Evolutionary conservation across 2,113 vertebrate species (phyloP).

Genomic region (Cinclus cinclus): DNA sequence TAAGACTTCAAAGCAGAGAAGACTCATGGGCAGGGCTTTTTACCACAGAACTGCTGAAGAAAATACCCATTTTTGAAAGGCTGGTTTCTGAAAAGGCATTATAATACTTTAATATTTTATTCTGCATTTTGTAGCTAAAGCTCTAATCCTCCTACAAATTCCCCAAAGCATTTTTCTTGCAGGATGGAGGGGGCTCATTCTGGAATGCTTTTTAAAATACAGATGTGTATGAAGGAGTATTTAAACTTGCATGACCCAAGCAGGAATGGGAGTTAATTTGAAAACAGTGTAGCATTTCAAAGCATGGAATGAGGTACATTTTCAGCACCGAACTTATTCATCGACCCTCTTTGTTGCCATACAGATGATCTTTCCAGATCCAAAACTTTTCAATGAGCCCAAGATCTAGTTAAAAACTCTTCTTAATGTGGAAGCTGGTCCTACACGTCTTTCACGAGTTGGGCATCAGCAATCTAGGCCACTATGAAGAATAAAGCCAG

Average conservation of each 20-base stretch:
- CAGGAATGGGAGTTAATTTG: not conserved
- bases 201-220: conserved; percentile 6
- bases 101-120: not conserved
- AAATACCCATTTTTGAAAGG: conserved; percentile 5
- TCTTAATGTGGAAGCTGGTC: not conserved
- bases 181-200: not conserved
- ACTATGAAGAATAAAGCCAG: not conserved
- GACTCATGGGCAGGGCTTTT: not conserved
- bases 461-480: not conserved
- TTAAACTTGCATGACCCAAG: not conserved
- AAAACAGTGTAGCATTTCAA: conserved; percentile 23
- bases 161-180: not conserved
- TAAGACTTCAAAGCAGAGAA: conserved; percentile 29
- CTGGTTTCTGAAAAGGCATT: not conserved
- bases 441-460: not conserved
- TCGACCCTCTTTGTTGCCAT: not conserved
- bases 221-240: not conserved
- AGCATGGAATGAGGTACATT: not conserved
- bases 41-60: not conserved
- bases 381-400: not conserved
- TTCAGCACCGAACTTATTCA: not conserved
- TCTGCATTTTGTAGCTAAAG: not conserved
- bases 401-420: not conserved
- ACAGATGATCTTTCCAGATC: not conserved
- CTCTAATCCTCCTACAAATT: conserved; percentile 21